Percentiles rank a stretch among this genome's conserved stretches.
Conservation (phyloP, 2,888 invertebrate genomes). For the Tipula helvola region DNA sequence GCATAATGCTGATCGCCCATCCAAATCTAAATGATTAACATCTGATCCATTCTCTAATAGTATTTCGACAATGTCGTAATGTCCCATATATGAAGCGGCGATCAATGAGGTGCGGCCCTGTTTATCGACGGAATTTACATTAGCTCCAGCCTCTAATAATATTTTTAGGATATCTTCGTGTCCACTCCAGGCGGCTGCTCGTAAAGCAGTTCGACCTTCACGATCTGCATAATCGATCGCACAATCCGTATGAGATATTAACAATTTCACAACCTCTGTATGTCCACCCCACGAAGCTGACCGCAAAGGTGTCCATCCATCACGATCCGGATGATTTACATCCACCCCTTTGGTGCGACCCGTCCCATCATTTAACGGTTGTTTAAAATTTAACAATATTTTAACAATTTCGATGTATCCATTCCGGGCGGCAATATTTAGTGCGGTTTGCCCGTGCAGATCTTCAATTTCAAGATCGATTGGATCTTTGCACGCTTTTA, state of each 20-base stretch:
- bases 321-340: conserved; percentile 65
- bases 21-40: conserved; percentile 75
- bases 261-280: conserved; percentile 68
- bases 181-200: conserved; percentile 90
- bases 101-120: conserved; percentile 86
- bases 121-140: conserved; percentile 71
- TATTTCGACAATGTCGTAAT: conserved; percentile 78
- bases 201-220: conserved; percentile 77
- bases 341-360: conserved; percentile 43
- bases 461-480: conserved; percentile 50
- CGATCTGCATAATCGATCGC: conserved; percentile 78
- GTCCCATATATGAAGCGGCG: conserved; percentile 94
- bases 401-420: conserved; percentile 60
- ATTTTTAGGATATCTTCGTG: conserved; percentile 73
- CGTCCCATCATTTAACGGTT: conserved; percentile 28
- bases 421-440: conserved; percentile 74
- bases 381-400: conserved; percentile 38
- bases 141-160: conserved; percentile 62
- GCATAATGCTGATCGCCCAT: conserved; percentile 76
- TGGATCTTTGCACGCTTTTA: conserved; percentile 42
- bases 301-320: conserved; percentile 82
- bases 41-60: conserved; percentile 69
- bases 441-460: conserved; percentile 69
- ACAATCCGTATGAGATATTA: conserved; percentile 61
- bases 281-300: conserved; percentile 96